Base-by-base conservation (phyloP, 2,113 vertebrate species). In the Nibea albiflora region DNA sequence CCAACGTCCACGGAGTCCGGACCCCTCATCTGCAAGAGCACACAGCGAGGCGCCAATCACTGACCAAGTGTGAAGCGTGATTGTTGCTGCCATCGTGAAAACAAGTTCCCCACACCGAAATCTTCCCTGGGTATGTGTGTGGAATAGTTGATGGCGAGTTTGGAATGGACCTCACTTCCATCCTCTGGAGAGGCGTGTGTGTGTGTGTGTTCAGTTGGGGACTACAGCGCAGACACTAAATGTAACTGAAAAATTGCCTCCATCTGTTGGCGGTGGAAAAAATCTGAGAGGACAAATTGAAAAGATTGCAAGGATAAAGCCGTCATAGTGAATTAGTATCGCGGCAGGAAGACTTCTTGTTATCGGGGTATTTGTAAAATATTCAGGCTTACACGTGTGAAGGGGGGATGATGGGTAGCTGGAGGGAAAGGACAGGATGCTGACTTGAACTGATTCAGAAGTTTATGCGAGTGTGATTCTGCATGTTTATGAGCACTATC, bases 261-360 rank as follows among this genome's bases (percentile, higher is more conserved):
- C 88, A 85, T 91, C 81, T 88, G 87, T 90, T 76, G 78, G 85
- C 89, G 61, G 72, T 76, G 83, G 81, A 77, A 86, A 85, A 85
- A 86, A 91, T 88, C 66, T 4, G 78, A 89, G 82, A 78, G 88
- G 90, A 93, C 91, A 89, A 93, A 93, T 92, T 94, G 91, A 93
- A 91, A 92, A 94, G 89, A 94, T 93, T 92, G 87, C 74, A n/a
- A 77, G 91, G 91, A 93, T 94, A 92, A 93, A 93, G 81, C 83
- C 71, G 81, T 91, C 93, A 81, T 72, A 67, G 78, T 73, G 88
- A 91, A 92, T 94, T 92, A 91, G 89, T 44, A 73, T 92, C 69
- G 77, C 47, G 28, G 85, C 72, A 75, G 87, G 83, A 85, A 57
- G 85, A 87, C 84, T 73, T 80, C 75, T 86, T 85, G 85, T 92